Evolutionary conservation across 2,888 invertebrate genomes (phyloP), one percentile per base, ranked within the genome.

Genomic region (Entomobrya proxima): DNA sequence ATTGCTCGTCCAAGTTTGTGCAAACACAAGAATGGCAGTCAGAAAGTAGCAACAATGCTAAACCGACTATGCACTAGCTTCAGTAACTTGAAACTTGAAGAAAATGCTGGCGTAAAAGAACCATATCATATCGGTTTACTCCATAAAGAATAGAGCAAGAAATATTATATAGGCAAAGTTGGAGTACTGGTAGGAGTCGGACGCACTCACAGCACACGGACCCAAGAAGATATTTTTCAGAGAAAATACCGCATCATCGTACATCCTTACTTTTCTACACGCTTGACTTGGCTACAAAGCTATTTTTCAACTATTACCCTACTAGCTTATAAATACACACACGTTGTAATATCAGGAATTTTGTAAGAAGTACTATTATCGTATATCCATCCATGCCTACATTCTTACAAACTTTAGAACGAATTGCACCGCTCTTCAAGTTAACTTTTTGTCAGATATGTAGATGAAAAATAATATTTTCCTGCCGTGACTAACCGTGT

Each of bases 231-330:
- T 35, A 75, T 44, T 81, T 80, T 69, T 55, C 21, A 75, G 52
- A 69, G 61, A 82, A 82, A 82, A 82, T 82, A 76, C 82, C 82
- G 82, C 82, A 82, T 82, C 82, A 82, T 82, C 82, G 76, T 64
- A 82, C 37, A 82, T 82, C 21, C 82, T 61, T 81, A 44, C 81
- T 27, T 37, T 32, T 18, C 64, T 35, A 32, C 35, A 52, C 27
- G 82, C 61, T 82, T 82, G 61, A 75, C 75, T 82, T 82, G 21
- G 30, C 35, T 69, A 24, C 35, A 27, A 82, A 82, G 52, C 64
- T 82, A 75, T 82, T 82, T 81, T 82, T 82, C 75, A 82, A 64
- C 75, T 67, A 82, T 76, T 72, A 58, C 67, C 37, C 55, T 11
- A 55, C 75, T 52, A 32, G 15, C 30, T 47, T 30, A 32, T 18